Evolutionary conservation across 2,888 invertebrate genomes (phyloP).

Genomic region (Allophyes oxyacanthae): DNA sequence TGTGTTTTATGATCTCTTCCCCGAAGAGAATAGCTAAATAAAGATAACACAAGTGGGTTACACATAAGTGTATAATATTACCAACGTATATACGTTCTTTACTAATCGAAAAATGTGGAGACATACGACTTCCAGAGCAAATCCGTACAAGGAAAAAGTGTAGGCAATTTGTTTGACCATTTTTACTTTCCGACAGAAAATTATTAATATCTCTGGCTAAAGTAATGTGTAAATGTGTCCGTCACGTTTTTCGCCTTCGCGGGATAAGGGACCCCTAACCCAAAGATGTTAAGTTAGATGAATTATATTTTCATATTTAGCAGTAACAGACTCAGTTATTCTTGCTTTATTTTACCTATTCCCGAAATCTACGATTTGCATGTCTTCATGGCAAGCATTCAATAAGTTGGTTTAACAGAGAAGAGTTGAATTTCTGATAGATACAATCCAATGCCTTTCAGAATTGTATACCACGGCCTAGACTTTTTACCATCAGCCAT

Average conservation of each 20-base stretch:
- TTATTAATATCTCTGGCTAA: slow-evolving; percentile 51
- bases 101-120: slow-evolving; percentile 45
- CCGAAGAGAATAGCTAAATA: slow-evolving; percentile 55
- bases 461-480: no score
- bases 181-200: slow-evolving; percentile 44
- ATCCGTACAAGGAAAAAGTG: slow-evolving; percentile 54
- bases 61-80: slow-evolving; percentile 1
- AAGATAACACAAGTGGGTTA: slow-evolving; percentile 47
- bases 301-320: slow-evolving; percentile 5
- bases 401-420: slow-evolving; percentile 7
- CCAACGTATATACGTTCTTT: not conserved
- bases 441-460: no score
- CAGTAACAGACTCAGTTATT: no score
- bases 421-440: no score
- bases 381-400: no score
- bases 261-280: slow-evolving; percentile 1
- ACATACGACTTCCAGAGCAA: slow-evolving; percentile 22
- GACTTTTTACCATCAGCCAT: no score
- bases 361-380: no score
- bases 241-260: slow-evolving; percentile 18
- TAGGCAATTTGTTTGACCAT: slow-evolving; percentile 45
- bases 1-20: slow-evolving; percentile 58
- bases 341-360: no score
- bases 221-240: slow-evolving; percentile 49
- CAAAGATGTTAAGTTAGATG: slow-evolving; percentile 1